Base-by-base conservation (phyloP, 2,888 invertebrate species). In the Parnassius apollo region DNA sequence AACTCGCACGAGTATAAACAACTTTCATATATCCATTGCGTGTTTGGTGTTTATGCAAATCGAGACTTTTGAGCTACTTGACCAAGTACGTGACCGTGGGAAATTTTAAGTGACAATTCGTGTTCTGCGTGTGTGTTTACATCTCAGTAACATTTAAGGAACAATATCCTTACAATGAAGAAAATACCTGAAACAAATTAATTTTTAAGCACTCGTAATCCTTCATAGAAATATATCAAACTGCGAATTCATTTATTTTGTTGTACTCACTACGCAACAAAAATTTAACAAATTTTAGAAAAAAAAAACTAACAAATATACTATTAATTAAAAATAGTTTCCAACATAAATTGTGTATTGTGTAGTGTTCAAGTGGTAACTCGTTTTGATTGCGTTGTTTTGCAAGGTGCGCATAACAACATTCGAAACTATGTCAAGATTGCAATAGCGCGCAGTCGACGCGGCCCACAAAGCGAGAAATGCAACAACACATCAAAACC, bases 401-500 rank as follows among this genome's bases (percentile, higher is more conserved):
- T 84, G 88, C 86, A 88, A 88, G 84, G 74, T 76, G 83, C 82
- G 85, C 88, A 86, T 86, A 87, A 86, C 85, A 83, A 78, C 81
- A 82, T 87, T 88, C 78, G 89, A 91, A 91, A 91, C 89, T 90
- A 83, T 90, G 91, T 89, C 91, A 91, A 88, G 88, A 88, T 81
- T 88, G 88, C 88, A 85, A 83, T 85, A 83, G 82, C 78, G 74
- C 77, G 77, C 76, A 78, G 75, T 74, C 77, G 75, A 74, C 66
- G 74, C 79, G 81, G 82, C 81, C 80, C 81, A 83, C 82, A 80
- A 80, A 82, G 77, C 75, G 79, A 81, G 80, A 85, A 86, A 82
- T 78, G 77, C 82, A 83, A 81, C 82, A 83, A 81, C 79, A 75
- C 78, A 80, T 79, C 76, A 80, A 74, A 60, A 76, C 75, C 74